These are phyloP conservation scores for Balaeniceps rex DNA, from an alignment of 2,113 vertebrate species.

Conservation along the genomic window DNA sequence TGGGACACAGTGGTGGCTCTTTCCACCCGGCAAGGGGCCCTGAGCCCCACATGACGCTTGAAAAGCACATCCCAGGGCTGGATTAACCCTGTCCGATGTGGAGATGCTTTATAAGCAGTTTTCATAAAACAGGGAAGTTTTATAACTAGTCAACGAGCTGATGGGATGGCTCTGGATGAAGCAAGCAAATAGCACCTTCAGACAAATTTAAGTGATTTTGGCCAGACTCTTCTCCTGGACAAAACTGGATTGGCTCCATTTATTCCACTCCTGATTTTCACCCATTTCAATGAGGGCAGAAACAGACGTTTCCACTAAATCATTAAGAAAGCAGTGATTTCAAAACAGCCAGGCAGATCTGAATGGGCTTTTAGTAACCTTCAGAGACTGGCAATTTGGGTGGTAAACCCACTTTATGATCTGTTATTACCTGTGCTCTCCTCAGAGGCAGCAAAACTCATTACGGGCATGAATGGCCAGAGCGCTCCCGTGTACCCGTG, in stretches of 20 bases:
- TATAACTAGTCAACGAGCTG: not conserved
- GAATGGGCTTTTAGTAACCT: not conserved
- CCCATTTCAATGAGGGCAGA: not conserved
- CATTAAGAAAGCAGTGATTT: not conserved
- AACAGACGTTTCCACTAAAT: not conserved
- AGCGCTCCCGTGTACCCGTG: accelerated
- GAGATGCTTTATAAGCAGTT: not conserved
- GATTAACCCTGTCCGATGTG: not conserved
- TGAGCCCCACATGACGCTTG: accelerated
- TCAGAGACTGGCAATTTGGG: not conserved
- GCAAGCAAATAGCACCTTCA: not conserved
- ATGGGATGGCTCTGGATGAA: not conserved
- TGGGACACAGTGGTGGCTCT: not conserved
- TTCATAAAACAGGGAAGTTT: not conserved
- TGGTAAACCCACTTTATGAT: constrained; percentile 31
- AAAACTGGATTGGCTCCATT: not conserved
- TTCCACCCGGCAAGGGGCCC: not conserved
- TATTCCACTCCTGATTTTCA: not conserved
- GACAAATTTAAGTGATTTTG: not conserved
- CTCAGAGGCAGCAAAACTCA: constrained; percentile 37
- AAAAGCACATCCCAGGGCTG: not conserved
- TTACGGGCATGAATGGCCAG: not conserved
- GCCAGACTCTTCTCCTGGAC: not conserved
- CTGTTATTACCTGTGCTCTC: constrained; percentile 1
- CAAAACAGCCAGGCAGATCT: not conserved